phyloP scores from a whole-genome alignment of 2,888 invertebrate genomes.

The Hypolimnas misippus region DNA sequence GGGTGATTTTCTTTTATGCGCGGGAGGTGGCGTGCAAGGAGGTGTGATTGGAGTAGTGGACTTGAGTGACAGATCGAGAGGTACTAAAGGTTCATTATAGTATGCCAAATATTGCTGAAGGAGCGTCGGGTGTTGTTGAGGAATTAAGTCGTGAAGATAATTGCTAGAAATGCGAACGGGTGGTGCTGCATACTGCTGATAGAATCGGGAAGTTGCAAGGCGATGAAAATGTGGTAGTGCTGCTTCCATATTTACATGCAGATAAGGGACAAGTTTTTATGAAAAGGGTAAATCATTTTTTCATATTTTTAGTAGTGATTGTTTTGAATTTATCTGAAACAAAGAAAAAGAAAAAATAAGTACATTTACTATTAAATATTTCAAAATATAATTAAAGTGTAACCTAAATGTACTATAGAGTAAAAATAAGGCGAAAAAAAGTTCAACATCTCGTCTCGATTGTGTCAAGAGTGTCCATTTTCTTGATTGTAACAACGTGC shows the following conservation, averaged over 20 bases:
- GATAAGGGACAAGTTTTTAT: constrained; percentile 1
- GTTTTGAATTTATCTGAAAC: constrained; percentile 52
- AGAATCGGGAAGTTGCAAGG: constrained; percentile 68
- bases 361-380: not conserved
- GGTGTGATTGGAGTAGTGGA: constrained; percentile 89
- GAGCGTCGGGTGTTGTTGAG: constrained; percentile 74
- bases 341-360: constrained; percentile 39
- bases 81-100: constrained; percentile 85
- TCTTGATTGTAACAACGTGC: constrained; percentile 65
- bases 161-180: constrained; percentile 69
- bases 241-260: constrained; percentile 67
- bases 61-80: constrained; percentile 91
- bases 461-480: constrained; percentile 64
- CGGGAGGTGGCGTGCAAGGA: constrained; percentile 89
- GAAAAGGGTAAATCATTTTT: constrained; percentile 24
- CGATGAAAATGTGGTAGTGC: constrained; percentile 74
- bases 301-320: constrained; percentile 24
- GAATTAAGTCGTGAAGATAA: constrained; percentile 73
- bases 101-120: constrained; percentile 84
- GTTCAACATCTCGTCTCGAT: constrained; percentile 53
- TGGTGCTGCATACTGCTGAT: constrained; percentile 74
- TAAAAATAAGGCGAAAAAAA: constrained; percentile 27
- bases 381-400: not conserved
- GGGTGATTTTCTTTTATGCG: constrained; percentile 76
- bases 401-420: not conserved